Base-by-base conservation (phyloP, 2,113 vertebrate genomes). In the Thymallus thymallus region DNA sequence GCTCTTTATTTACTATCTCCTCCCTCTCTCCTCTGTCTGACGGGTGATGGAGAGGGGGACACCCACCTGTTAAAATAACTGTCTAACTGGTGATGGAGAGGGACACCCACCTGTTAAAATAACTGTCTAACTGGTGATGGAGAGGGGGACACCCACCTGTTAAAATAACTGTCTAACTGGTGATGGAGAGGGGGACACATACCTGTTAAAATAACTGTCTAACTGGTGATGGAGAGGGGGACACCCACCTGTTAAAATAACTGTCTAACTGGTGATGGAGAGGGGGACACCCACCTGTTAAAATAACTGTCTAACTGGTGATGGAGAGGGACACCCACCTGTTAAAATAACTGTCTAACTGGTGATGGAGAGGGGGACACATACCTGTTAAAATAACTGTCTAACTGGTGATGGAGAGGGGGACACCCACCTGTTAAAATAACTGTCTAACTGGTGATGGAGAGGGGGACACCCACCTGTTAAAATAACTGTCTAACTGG, bases 161-260 rank as follows among this genome's bases (percentile, higher is more conserved):
- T 64, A 26, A 72, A 66, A 67, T 55, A 46, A 46, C 62, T 72
- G 77, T n/a, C n/a, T n/a, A n/a, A n/a, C n/a, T n/a, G n/a, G n/a
- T n/a, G n/a, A n/a, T n/a, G n/a, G n/a, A n/a, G n/a, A n/a, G n/a
- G n/a, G n/a, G n/a, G n/a, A n/a, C n/a, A n/a, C 24, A 0, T 13
- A 22, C 4, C 9, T 45, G 23, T 73, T 64, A 26, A 72, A 66
- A 67, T 55, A 46, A 46, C 62, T 72, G 77, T n/a, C n/a, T n/a
- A n/a, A n/a, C n/a, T n/a, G n/a, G n/a, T n/a, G n/a, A n/a, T n/a
- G n/a, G n/a, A n/a, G n/a, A n/a, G n/a, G n/a, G n/a, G n/a, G n/a
- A n/a, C n/a, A n/a, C 24, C 0, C 16, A 22, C 4, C 9, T 45
- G 23, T 73, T 64, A 26, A 72, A 66, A 67, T 55, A 46, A 46